Conservation (phyloP, 2,797 vertebrate species). For the Oreonectes daqikongensis region DNA sequence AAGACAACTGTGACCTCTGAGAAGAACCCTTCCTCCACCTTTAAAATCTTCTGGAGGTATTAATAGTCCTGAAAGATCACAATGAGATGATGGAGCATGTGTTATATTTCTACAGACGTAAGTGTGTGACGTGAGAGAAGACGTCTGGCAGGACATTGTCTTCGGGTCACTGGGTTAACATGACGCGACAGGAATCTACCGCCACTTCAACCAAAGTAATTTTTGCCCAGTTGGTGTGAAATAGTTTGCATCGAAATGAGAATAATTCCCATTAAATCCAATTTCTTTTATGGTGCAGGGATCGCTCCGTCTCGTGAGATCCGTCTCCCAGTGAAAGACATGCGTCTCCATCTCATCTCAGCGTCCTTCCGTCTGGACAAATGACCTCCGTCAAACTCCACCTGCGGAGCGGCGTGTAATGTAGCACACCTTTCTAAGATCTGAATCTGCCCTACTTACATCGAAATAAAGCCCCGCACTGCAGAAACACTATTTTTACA, state of each 20-base stretch:
- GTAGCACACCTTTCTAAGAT: constrained; percentile 48
- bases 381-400: neutral
- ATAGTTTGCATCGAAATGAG: too few species aligned
- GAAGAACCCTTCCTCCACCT: neutral
- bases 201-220: too few species aligned
- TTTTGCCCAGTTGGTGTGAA: too few species aligned
- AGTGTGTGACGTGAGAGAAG: too few species aligned
- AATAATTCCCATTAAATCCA: too few species aligned
- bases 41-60: neutral
- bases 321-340: neutral
- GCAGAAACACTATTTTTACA: neutral
- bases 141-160: too few species aligned
- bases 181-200: too few species aligned
- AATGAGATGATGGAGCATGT: neutral
- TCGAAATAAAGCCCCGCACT: constrained; percentile 8
- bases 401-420: neutral
- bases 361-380: neutral
- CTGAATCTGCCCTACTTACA: constrained; percentile 50
- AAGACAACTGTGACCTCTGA: too few species aligned
- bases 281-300: too few species aligned
- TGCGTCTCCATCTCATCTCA: neutral
- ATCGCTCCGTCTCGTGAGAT: too few species aligned
- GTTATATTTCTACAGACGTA: constrained; percentile 16
- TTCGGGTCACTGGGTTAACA: too few species aligned
- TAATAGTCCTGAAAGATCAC: constrained; percentile 20